Evolutionary conservation across 53 echinoderm and acorn worm genomes (phyloP), one percentile per base, ranked within the genome.

Genomic region (Hippasteria phrygiana): DNA sequence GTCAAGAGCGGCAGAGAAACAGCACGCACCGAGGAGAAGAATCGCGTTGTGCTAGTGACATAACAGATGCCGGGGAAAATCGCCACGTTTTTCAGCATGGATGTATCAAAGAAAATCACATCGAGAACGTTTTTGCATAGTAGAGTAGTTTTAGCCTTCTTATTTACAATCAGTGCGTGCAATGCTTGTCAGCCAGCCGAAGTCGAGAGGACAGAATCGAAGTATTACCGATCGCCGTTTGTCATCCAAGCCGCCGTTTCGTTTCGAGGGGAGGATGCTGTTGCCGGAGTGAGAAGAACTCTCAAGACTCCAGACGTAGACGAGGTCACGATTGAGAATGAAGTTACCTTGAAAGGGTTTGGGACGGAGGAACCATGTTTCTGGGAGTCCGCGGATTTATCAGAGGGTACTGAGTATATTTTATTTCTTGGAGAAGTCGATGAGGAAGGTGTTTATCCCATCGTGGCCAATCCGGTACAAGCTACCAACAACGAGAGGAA

Each of bases 341-440:
- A 71, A 14, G 74, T 90, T 43, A 71, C n/a, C 29, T 36, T 90
- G 55, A 81, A 73, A 5, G 90, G 82, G 20, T 90, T 90, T 40
- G 90, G 90, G 29, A 90, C 90, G 3, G 90, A 73, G 33, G 81
- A 90, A 8, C 90, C 90, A 8, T 90, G 90, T 74, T 90, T 90
- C 59, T 62, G 24, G 43, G 73, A 80, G 9, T 37, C 40, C 37
- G 33, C 90, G 73, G 90, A 90, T 56, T 82, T 90, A 73, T 73
- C 35, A 4, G 90, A 90, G 35, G 20, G 26, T 31, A 20, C 43
- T 43, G 72, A 55, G 16, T 90, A 90, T 53, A 17, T 90, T 29
- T 46, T 90, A 13, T 90, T 81, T 74, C 74, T 90, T 59, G 59
- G 42, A 27, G 63, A 82, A 22, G 20, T 72, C 40, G 28, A 20